Conservation (phyloP, 2,113 vertebrate species). For the Monarcha castaneiventris region DNA sequence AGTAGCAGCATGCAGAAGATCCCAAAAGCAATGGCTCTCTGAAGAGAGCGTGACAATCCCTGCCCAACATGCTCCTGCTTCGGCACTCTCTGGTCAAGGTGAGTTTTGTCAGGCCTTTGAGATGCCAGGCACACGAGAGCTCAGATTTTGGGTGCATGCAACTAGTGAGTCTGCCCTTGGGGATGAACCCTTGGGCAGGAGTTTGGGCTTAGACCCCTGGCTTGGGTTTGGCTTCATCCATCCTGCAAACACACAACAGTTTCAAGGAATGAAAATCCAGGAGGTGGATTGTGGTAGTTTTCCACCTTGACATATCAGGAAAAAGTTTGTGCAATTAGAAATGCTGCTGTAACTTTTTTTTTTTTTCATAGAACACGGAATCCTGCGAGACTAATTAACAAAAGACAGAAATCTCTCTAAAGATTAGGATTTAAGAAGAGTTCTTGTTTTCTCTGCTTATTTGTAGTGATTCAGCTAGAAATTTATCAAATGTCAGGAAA, state of each 20-base stretch:
- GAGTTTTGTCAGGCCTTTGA: background rate
- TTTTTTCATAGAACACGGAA: background rate
- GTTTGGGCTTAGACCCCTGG: background rate
- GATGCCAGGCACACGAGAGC: background rate
- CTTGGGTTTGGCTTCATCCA: background rate
- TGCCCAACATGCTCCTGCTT: accelerated
- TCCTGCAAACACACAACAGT: background rate
- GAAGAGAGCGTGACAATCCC: accelerated
- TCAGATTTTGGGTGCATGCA: background rate
- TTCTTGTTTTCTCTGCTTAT: background rate
- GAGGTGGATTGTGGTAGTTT: background rate
- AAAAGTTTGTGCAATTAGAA: background rate
- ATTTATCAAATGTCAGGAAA: background rate
- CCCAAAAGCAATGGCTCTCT: background rate
- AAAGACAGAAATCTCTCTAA: background rate
- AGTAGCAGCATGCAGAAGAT: background rate
- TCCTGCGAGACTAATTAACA: background rate
- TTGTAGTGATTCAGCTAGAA: background rate
- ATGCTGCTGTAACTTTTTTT: background rate
- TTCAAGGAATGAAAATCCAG: background rate
- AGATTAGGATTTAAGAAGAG: background rate
- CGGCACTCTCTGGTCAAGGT: background rate
- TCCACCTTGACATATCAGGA: background rate
- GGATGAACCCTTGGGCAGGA: background rate
- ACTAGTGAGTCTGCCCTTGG: background rate